Percentiles rank a stretch among this genome's conserved stretches.
phyloP scores from a whole-genome alignment of 2,888 invertebrate species.

The Drosophila setosimentum region DNA sequence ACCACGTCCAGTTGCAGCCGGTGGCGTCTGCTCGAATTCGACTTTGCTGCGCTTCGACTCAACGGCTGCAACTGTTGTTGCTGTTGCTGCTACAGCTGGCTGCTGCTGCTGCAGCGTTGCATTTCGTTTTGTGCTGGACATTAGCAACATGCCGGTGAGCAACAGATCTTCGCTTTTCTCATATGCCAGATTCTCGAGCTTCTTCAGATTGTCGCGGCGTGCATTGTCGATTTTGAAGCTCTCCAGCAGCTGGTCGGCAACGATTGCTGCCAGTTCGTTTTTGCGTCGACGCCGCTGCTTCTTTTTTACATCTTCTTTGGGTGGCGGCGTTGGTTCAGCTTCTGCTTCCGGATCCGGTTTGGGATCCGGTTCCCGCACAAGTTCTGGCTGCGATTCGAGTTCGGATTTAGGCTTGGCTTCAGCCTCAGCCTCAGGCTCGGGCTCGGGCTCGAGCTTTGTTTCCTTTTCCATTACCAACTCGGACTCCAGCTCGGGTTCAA shows the following conservation, averaged over 20 bases:
- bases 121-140: slow-evolving; percentile 84
- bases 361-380: neutral
- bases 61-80: slow-evolving; percentile 18
- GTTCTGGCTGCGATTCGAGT: slow-evolving; percentile 1
- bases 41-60: slow-evolving; percentile 39
- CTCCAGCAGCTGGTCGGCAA: slow-evolving; percentile 85
- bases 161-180: slow-evolving; percentile 84
- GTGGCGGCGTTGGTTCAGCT: neutral
- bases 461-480: neutral
- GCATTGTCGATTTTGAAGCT: slow-evolving; percentile 85
- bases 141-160: slow-evolving; percentile 84
- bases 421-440: neutral
- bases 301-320: slow-evolving; percentile 67
- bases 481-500: slow-evolving; percentile 1
- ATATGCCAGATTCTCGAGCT: slow-evolving; percentile 84
- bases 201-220: slow-evolving; percentile 84
- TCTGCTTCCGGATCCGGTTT: neutral
- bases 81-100: slow-evolving; percentile 1
- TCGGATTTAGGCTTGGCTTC: neutral
- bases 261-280: slow-evolving; percentile 85
- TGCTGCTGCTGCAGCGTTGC: slow-evolving; percentile 54
- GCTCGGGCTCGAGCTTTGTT: neutral
- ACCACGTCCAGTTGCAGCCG: slow-evolving; percentile 40
- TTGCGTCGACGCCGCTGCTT: slow-evolving; percentile 83
- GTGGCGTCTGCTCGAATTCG: slow-evolving; percentile 10